Conservation (phyloP, 2,113 vertebrate species). For the Poecilia latipinna region DNA sequence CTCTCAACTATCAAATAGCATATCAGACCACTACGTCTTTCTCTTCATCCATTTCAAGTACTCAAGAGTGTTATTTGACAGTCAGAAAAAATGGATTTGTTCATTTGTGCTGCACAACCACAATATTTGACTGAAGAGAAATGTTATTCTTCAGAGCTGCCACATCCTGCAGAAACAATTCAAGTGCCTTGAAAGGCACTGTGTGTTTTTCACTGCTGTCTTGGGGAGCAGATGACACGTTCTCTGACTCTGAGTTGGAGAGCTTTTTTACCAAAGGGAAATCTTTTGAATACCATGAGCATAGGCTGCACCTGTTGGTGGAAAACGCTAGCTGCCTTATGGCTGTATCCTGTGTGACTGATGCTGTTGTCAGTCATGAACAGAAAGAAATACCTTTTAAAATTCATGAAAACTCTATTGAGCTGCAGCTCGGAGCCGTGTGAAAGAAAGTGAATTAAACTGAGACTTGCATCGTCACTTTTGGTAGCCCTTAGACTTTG, state of each 20-base stretch:
- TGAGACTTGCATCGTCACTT: constrained; percentile 22
- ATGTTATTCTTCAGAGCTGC: constrained; percentile 36
- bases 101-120: constrained; percentile 40
- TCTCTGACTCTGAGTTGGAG: constrained; percentile 32
- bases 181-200: constrained; percentile 31
- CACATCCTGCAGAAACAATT: constrained; percentile 50
- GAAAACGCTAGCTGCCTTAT: constrained; percentile 27
- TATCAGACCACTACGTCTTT: constrained; percentile 13
- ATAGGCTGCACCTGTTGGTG: constrained; percentile 36
- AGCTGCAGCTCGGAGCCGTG: constrained; percentile 21
- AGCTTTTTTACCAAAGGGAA: constrained; percentile 28
- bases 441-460: constrained; percentile 48
- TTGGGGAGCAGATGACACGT: constrained; percentile 42
- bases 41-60: constrained; percentile 22
- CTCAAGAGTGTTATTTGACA: constrained; percentile 45
- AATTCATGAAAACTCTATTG: constrained; percentile 59
- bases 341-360: constrained; percentile 54
- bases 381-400: constrained; percentile 53
- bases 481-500: constrained; percentile 57
- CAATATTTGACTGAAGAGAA: constrained; percentile 50
- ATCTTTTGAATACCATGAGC: constrained; percentile 27
- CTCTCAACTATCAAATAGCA: constrained; percentile 8
- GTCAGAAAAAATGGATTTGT: constrained; percentile 37
- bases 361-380: constrained; percentile 53
- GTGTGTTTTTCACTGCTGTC: constrained; percentile 27